A percentile compares a stretch with the other conserved stretches of the same genome.
These are phyloP conservation scores for Pelagia noctiluca DNA, from an alignment of 30 jellyfish, hydroid and myxozoan species.

Conservation along the genomic window DNA sequence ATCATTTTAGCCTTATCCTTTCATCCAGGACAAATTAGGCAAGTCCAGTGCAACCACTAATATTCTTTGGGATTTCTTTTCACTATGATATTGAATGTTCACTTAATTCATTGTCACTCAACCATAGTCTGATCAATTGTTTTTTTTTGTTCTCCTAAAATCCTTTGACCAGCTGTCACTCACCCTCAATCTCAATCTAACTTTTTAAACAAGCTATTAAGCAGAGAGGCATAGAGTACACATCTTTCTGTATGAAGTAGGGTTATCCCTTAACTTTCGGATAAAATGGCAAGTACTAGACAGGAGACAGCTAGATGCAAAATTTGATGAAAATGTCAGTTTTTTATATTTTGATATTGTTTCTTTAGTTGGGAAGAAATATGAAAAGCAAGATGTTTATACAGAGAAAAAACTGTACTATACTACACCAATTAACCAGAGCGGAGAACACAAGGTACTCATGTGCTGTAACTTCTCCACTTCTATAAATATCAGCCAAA, in stretches of 20 bases:
- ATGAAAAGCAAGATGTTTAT: slow-evolving; percentile 38
- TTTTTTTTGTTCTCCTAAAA: no score
- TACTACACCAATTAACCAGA: slow-evolving; percentile 45
- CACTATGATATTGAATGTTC: no score
- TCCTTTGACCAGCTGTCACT: no score
- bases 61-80: neutral
- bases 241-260: no score
- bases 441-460: slow-evolving; percentile 13
- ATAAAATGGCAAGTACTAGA: no score
- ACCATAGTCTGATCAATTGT: no score
- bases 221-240: neutral
- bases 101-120: neutral
- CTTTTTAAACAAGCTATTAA: neutral
- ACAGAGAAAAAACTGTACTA: slow-evolving; percentile 50
- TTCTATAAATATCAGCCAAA: neutral
- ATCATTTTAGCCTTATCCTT: neutral
- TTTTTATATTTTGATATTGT: neutral
- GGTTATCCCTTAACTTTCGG: no score
- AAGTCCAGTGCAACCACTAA: no score
- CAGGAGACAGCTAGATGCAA: neutral
- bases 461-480: neutral
- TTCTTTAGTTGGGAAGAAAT: slow-evolving; percentile 51
- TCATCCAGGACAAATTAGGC: neutral
- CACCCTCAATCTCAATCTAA: neutral
- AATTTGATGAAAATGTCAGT: neutral